Percentiles rank a stretch among this genome's conserved stretches.
These are phyloP conservation scores for Dasypogon diadema DNA, from an alignment of 2,888 invertebrate genomes.

Conservation along the genomic window DNA sequence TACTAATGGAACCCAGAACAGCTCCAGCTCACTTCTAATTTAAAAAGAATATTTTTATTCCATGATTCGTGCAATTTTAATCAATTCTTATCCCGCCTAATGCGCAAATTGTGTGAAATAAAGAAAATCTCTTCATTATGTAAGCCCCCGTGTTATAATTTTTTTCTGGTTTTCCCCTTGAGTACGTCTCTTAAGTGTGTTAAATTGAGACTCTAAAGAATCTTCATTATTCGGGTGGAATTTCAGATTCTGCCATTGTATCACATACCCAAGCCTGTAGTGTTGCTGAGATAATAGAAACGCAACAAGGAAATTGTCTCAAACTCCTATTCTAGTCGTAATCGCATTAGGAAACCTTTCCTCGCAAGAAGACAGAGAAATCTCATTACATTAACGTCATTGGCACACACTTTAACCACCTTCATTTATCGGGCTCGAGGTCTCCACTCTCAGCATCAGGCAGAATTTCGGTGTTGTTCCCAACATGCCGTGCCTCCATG, in stretches of 20 bases:
- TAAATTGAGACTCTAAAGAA: conserved; percentile 40
- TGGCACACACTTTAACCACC: conserved; percentile 53
- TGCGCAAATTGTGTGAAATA: not conserved
- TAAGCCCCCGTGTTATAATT: not conserved
- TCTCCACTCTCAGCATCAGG: conserved; percentile 33
- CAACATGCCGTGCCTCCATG: not conserved
- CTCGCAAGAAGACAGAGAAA: conserved; percentile 54
- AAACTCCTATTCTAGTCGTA: conserved; percentile 51
- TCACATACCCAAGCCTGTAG: conserved; percentile 11
- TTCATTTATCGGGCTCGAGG: conserved; percentile 48
- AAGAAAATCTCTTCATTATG: not conserved
- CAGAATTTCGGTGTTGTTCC: conserved; percentile 33
- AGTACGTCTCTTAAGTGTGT: conserved; percentile 20
- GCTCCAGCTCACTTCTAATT: no score
- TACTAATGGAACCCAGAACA: no score
- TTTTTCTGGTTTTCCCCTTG: not conserved
- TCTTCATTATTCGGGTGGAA: conserved; percentile 26
- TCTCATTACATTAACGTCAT: conserved; percentile 55
- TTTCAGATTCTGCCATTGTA: conserved; percentile 24
- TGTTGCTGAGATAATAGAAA: conserved; percentile 38
- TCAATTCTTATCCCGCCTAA: not conserved
- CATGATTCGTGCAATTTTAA: no score
- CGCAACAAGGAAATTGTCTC: conserved; percentile 55
- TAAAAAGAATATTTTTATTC: no score
- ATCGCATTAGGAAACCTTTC: conserved; percentile 56